Percentiles rank a stretch among this genome's conserved stretches.
phyloP scores from a whole-genome alignment of 2,113 vertebrate species.

The Erinaceus europaeus region DNA sequence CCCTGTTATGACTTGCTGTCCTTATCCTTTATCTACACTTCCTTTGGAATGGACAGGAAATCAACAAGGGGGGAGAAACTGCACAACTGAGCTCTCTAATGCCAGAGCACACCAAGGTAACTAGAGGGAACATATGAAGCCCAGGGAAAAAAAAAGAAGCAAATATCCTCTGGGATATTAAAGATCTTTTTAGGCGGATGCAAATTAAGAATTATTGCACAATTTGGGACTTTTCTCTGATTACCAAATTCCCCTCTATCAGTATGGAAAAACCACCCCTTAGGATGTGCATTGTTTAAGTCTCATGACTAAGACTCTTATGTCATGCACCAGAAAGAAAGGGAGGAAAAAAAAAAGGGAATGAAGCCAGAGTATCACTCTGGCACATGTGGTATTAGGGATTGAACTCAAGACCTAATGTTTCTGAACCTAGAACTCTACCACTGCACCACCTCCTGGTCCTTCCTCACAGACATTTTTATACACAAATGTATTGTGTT shows the following conservation, averaged over 20 bases:
- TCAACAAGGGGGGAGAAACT: slow-evolving; percentile 52
- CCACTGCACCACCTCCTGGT: too few species aligned
- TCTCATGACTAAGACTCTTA: too few species aligned
- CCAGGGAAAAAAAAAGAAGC: slow-evolving; percentile 27
- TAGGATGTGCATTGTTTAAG: too few species aligned
- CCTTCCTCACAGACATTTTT: background rate
- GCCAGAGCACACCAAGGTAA: slow-evolving; percentile 57
- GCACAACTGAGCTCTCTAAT: background rate
- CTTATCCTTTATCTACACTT: slow-evolving; percentile 71
- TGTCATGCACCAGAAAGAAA: too few species aligned
- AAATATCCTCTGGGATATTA: slow-evolving; percentile 35
- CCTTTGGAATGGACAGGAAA: slow-evolving; percentile 77
- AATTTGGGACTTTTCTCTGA: slow-evolving; percentile 9
- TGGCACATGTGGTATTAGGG: too few species aligned
- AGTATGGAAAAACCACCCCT: slow-evolving; percentile 55
- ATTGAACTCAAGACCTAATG: too few species aligned
- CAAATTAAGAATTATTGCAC: slow-evolving; percentile 36
- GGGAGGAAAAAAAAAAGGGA: too few species aligned
- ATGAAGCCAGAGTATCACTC: too few species aligned
- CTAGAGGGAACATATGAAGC: slow-evolving; percentile 54
- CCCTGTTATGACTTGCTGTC: slow-evolving; percentile 58
- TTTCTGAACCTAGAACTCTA: too few species aligned
- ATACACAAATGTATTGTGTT: background rate
- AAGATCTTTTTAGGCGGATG: slow-evolving; percentile 63
- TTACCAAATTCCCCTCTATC: slow-evolving; percentile 38